Conservation (phyloP, 2,888 invertebrate genomes). For the Tinea semifulvella region DNA sequence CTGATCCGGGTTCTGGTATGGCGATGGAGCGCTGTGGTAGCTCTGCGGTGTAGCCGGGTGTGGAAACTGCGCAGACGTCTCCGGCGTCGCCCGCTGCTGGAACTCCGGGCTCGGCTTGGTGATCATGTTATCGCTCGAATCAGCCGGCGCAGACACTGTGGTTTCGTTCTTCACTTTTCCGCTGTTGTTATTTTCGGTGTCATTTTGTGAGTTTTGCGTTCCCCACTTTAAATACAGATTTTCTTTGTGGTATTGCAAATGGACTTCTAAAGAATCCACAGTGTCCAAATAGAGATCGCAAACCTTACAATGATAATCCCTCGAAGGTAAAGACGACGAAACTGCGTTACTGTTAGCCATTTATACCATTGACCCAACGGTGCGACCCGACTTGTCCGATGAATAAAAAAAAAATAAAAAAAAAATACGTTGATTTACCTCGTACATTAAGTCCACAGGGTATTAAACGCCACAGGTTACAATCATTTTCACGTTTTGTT, state of each 20-base stretch:
- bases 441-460: conserved; percentile 50
- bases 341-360: conserved; percentile 64
- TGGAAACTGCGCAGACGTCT: conserved; percentile 65
- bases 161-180: conserved; percentile 67
- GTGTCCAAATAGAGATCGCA: conserved; percentile 80
- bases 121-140: conserved; percentile 76
- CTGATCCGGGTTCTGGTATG: conserved; percentile 70
- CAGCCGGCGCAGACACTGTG: conserved; percentile 75
- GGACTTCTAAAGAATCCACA: conserved; percentile 79
- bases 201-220: conserved; percentile 64
- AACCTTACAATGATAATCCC: conserved; percentile 76
- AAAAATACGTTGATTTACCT: conserved; percentile 45
- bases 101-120: conserved; percentile 70
- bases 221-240: conserved; percentile 80
- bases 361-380: conserved; percentile 57
- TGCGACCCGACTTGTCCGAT: conserved; percentile 60
- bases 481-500: conserved; percentile 43
- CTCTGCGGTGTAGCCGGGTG: conserved; percentile 73
- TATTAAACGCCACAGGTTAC: conserved; percentile 50
- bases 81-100: conserved; percentile 66
- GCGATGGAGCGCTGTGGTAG: conserved; percentile 73
- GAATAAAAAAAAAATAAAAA: conserved; percentile 61
- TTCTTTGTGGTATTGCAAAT: conserved; percentile 82
- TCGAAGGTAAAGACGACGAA: conserved; percentile 64
- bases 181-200: conserved; percentile 73